Evolutionary conservation across 2,113 vertebrate species (phyloP).

Genomic region (Microcebus tavaratra): DNA sequence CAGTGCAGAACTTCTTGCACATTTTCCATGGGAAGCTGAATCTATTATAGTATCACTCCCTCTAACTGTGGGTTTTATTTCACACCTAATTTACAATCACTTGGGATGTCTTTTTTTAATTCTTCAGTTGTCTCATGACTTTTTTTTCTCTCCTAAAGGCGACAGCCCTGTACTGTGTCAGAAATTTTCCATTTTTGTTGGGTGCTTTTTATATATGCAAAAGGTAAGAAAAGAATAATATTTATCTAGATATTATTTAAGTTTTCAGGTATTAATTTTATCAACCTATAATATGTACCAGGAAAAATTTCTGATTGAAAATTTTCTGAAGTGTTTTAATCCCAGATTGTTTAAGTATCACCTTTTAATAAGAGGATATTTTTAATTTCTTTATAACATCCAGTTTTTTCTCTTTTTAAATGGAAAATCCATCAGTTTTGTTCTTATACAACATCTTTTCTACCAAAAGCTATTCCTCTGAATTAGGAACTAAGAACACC

Average conservation of each 20-base stretch:
- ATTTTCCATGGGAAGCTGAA: background rate
- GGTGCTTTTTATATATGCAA: constrained; percentile 95
- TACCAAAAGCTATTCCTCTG: background rate
- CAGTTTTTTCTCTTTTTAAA: background rate
- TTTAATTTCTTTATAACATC: background rate
- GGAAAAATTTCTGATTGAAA: background rate
- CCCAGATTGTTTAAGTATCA: background rate
- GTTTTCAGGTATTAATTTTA: background rate
- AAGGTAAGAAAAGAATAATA: constrained; percentile 88
- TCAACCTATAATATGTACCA: background rate
- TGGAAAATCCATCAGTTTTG: background rate
- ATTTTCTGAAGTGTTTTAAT: constrained; percentile 2
- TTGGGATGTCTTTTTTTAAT: constrained; percentile 1
- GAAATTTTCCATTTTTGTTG: constrained; percentile 98
- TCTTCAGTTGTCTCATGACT: constrained; percentile 53
- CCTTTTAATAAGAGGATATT: background rate
- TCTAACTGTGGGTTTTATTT: background rate
- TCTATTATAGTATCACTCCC: background rate
- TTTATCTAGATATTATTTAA: constrained; percentile 35
- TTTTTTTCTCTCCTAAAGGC: constrained; percentile 83
- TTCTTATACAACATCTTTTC: background rate
- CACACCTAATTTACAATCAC: background rate
- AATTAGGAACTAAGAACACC: background rate
- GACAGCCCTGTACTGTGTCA: constrained; percentile 93
- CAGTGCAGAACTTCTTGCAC: background rate